Conservation (phyloP, 2,888 invertebrate genomes). For the Campoplex capitator region DNA sequence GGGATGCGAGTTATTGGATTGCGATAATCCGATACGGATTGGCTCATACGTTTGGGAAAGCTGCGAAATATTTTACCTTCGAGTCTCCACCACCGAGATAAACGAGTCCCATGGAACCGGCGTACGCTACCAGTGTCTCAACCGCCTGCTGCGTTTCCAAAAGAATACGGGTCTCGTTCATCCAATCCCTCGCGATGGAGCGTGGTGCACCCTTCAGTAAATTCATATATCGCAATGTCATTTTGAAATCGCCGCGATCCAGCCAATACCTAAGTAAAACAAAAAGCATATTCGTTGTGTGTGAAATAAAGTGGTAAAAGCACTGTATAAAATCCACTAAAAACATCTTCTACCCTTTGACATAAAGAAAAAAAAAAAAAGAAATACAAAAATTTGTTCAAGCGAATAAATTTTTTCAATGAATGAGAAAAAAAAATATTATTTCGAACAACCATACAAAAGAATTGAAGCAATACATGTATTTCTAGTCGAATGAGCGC, state of each 20-base stretch:
- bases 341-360: no score
- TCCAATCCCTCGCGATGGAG: constrained; percentile 94
- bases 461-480: background rate
- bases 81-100: constrained; percentile 83
- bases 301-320: background rate
- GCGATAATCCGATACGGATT: constrained; percentile 39
- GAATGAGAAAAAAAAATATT: background rate
- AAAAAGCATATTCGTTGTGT: background rate
- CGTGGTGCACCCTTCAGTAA: constrained; percentile 95
- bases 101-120: constrained; percentile 90
- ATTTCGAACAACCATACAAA: background rate
- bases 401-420: background rate
- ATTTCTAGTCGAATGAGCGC: background rate
- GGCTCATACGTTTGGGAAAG: constrained; percentile 28
- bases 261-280: constrained; percentile 90
- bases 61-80: constrained; percentile 73
- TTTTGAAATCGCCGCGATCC: constrained; percentile 94
- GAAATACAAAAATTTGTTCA: background rate
- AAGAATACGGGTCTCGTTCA: constrained; percentile 92
- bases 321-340: background rate
- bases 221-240: constrained; percentile 94
- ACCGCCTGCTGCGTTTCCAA: constrained; percentile 96
- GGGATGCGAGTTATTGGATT: background rate
- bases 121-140: constrained; percentile 94
- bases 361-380: background rate